A percentile compares a stretch with the other conserved stretches of the same genome.
Conservation (phyloP, 2,797 vertebrate species). For the Enteromius argenteus region DNA sequence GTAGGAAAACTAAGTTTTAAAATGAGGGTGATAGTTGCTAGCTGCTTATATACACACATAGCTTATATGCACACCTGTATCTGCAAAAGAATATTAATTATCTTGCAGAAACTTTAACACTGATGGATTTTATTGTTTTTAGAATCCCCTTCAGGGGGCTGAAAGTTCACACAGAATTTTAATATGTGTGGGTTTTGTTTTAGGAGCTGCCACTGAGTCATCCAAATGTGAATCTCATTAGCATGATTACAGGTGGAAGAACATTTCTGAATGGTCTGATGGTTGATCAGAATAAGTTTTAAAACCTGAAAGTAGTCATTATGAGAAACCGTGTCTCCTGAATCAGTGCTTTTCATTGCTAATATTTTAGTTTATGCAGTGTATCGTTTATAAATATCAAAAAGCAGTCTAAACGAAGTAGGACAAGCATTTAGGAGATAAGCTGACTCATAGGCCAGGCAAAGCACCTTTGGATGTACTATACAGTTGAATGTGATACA, state of each 20-base stretch:
- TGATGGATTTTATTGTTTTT: background rate
- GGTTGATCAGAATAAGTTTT: conserved; percentile 6
- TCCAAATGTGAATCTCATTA: background rate
- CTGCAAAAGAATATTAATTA: background rate
- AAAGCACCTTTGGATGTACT: background rate
- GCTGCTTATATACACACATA: background rate
- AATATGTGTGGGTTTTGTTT: background rate
- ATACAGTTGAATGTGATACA: conserved; percentile 8
- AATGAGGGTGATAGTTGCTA: background rate
- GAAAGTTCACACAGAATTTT: background rate
- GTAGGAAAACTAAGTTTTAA: background rate
- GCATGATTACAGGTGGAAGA: conserved; percentile 8
- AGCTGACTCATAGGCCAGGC: background rate
- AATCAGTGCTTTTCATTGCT: conserved; percentile 6
- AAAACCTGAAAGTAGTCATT: conserved; percentile 4
- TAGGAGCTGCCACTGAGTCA: background rate
- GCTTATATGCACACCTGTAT: background rate
- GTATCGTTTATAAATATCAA: background rate
- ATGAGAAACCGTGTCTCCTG: background rate
- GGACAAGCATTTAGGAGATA: background rate
- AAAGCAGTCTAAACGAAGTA: conserved; percentile 8
- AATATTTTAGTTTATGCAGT: background rate
- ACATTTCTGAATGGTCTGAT: background rate
- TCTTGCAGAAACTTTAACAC: background rate
- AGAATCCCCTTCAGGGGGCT: background rate